A percentile compares a stretch with the other conserved stretches of the same genome.
Evolutionary conservation across 2,888 invertebrate genomes (phyloP).

Genomic region (Latrodectus hesperus): DNA sequence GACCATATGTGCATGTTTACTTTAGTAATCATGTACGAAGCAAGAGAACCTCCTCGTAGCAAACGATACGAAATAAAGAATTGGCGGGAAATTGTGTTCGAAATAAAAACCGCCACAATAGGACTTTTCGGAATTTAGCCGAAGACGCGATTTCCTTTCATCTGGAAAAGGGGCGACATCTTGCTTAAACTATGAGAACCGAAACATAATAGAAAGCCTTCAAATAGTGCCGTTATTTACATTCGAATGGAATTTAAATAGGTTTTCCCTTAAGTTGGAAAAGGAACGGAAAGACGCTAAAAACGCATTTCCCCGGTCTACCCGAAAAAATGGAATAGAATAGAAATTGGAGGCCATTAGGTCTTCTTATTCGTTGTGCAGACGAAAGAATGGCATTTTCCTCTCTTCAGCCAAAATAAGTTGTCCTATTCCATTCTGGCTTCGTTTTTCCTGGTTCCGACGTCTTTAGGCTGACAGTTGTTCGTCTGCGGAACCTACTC

Average conservation of each 20-base stretch:
- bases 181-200: conserved; percentile 44
- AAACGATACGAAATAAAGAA: conserved; percentile 22
- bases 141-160: conserved; percentile 63
- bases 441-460: conserved; percentile 37
- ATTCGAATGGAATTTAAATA: conserved; percentile 69
- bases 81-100: conserved; percentile 47
- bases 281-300: conserved; percentile 65
- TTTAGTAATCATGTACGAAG: conserved; percentile 39
- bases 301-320: conserved; percentile 63
- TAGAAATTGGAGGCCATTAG: conserved; percentile 69
- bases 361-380: conserved; percentile 57
- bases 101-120: conserved; percentile 65
- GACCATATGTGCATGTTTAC: conserved; percentile 38
- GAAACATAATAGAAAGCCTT: conserved; percentile 67
- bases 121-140: conserved; percentile 60
- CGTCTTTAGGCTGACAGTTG: conserved; percentile 61
- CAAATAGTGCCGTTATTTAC: conserved; percentile 64
- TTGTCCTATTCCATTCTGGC: conserved; percentile 48
- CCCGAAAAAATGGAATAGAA: conserved; percentile 63
- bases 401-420: conserved; percentile 50
- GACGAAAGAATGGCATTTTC: conserved; percentile 55
- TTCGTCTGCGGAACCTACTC: conserved; percentile 50
- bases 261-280: conserved; percentile 63
- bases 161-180: conserved; percentile 32
- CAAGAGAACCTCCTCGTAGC: background rate